Percentiles rank a stretch among this genome's conserved stretches.
Evolutionary conservation across 2,797 vertebrate species (phyloP).

Genomic region (Sardinella longiceps): DNA sequence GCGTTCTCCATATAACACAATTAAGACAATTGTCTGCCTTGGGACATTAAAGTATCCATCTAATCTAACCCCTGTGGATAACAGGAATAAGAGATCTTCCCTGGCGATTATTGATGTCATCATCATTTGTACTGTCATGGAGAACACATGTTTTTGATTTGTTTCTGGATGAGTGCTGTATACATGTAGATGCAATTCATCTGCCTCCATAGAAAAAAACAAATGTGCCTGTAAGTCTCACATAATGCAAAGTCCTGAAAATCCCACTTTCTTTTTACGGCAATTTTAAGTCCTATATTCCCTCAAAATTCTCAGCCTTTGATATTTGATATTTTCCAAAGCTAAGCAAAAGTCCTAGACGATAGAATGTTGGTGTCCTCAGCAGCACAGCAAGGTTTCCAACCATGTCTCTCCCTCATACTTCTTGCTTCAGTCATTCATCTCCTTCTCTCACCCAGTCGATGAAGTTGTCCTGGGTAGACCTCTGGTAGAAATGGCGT

Average conservation of each 20-base stretch:
- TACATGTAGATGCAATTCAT: constrained; percentile 6
- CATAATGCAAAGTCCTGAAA: neutral
- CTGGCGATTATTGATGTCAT: constrained; percentile 18
- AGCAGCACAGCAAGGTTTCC: constrained; percentile 63
- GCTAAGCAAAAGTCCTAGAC: constrained; percentile 67
- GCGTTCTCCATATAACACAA: neutral
- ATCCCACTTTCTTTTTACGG: neutral
- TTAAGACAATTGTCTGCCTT: neutral
- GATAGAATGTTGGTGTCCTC: constrained; percentile 60
- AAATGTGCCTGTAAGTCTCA: neutral
- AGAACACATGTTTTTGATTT: constrained; percentile 5
- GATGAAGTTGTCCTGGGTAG: constrained; percentile 71
- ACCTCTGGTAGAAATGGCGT: constrained; percentile 65
- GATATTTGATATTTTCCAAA: constrained; percentile 67
- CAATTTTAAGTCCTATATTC: constrained; percentile 21
- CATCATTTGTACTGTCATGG: neutral
- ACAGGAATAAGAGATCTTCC: neutral
- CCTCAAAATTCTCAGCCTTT: constrained; percentile 58
- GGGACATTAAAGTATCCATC: no score
- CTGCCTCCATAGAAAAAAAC: neutral
- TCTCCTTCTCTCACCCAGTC: constrained; percentile 41
- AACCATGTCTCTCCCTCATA: constrained; percentile 52
- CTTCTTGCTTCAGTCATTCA: constrained; percentile 28
- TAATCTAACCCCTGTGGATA: neutral
- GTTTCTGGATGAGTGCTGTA: neutral